phyloP scores from a whole-genome alignment of 2,797 vertebrate species.

The Aldrovandia affinis region DNA sequence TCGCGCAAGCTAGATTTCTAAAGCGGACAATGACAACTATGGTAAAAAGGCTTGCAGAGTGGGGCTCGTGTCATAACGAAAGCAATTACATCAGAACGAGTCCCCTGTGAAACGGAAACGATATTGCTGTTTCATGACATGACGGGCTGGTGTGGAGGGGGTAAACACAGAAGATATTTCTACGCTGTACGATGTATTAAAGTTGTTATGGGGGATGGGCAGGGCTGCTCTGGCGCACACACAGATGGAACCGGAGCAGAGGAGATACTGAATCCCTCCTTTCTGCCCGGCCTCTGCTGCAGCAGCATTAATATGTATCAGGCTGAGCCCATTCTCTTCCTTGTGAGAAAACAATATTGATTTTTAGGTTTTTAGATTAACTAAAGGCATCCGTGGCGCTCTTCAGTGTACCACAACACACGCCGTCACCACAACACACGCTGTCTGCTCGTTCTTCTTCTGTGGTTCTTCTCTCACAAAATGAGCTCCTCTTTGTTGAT shows the following conservation, averaged over 20 bases:
- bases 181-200: neutral
- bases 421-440: too few relatives aligned
- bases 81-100: slow-evolving; percentile 39
- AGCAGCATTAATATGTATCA: slow-evolving; percentile 8
- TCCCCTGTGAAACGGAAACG: slow-evolving; percentile 31
- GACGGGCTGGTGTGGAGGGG: neutral
- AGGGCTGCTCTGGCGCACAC: neutral
- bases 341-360: slow-evolving; percentile 15
- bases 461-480: neutral
- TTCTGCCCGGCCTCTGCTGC: neutral
- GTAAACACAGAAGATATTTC: slow-evolving; percentile 9
- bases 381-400: neutral
- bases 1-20: slow-evolving; percentile 17
- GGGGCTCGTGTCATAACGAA: slow-evolving; percentile 42
- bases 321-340: neutral
- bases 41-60: slow-evolving; percentile 29
- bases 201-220: neutral
- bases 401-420: neutral
- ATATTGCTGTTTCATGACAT: slow-evolving; percentile 19
- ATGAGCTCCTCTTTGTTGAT: slow-evolving; percentile 22
- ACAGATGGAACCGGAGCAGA: neutral
- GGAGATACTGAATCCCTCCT: slow-evolving; percentile 1
- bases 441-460: neutral
- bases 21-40: slow-evolving; percentile 12
- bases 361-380: slow-evolving; percentile 12